Evolutionary conservation across 2,113 vertebrate species (phyloP).

Genomic region (Lonchura striata): DNA sequence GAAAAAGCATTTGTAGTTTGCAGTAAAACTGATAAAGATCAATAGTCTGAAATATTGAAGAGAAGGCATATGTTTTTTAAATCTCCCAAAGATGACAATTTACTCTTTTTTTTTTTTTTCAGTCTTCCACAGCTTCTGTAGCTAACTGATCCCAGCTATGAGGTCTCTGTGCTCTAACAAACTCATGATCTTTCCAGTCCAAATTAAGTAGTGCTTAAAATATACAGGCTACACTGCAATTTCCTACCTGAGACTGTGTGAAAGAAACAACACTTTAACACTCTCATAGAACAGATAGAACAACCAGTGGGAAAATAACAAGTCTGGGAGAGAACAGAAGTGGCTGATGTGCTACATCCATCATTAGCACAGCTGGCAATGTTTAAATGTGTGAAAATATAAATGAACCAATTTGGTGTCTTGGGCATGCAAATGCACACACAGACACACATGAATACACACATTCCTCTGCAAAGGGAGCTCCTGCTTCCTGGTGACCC

Average conservation of each 20-base stretch:
- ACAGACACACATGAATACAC: background rate
- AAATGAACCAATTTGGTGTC: background rate
- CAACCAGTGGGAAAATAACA: background rate
- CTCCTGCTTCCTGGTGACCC: background rate
- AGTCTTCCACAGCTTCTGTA: background rate
- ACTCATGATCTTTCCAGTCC: background rate
- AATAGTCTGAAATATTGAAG: background rate
- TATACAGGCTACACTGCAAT: background rate
- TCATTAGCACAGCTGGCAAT: constrained; percentile 5
- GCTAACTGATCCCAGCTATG: background rate
- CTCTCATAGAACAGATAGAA: background rate
- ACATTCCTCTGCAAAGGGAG: background rate
- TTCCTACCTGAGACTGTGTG: background rate
- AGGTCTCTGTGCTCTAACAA: background rate
- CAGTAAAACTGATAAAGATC: constrained; percentile 47
- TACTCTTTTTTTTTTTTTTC: background rate
- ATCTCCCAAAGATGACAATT: background rate
- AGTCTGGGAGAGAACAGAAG: background rate
- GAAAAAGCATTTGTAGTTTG: constrained; percentile 36
- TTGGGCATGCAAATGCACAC: background rate
- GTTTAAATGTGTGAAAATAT: constrained; percentile 25
- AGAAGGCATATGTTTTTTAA: background rate
- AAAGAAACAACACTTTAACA: background rate
- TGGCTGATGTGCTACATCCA: background rate
- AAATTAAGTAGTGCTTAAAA: background rate